Conservation (phyloP, 2,113 vertebrate species). For the Ivindomyrus marchei region DNA sequence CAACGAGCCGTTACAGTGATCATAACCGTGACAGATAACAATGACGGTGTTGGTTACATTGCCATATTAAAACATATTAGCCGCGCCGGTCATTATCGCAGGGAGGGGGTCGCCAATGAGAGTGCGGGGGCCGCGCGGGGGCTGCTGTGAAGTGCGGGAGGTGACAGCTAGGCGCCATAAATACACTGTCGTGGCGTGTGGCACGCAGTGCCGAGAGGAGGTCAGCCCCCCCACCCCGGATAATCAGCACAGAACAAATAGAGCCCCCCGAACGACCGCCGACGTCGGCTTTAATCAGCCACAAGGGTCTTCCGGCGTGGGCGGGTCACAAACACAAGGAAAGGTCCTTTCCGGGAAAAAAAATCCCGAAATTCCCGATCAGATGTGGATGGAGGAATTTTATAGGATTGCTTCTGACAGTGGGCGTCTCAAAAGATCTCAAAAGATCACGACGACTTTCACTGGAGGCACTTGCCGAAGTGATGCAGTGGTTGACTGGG, state of each 20-base stretch:
- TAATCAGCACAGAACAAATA: constrained; percentile 30
- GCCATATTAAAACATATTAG: neutral
- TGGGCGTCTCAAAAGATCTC: neutral
- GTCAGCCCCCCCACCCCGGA: constrained; percentile 34
- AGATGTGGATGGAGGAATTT: neutral
- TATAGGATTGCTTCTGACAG: neutral
- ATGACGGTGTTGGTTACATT: neutral
- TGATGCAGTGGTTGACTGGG: no score
- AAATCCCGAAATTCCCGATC: neutral
- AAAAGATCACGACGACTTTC: neutral
- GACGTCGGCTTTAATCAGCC: constrained; percentile 13
- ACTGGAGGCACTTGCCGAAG: neutral
- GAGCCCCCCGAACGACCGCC: constrained; percentile 32
- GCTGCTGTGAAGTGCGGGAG: neutral
- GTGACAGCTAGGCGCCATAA: constrained; percentile 34
- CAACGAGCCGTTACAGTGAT: neutral
- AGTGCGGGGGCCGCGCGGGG: constrained; percentile 13
- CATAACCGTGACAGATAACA: neutral
- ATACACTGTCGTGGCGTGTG: constrained; percentile 32
- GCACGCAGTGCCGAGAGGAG: constrained; percentile 24
- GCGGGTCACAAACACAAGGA: neutral
- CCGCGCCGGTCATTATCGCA: neutral
- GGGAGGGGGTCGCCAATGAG: constrained; percentile 11
- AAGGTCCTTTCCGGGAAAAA: neutral
- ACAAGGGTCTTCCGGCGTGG: neutral